Evolutionary conservation across 2,797 vertebrate genomes (phyloP).

Genomic region (Phalloptychus januarius): DNA sequence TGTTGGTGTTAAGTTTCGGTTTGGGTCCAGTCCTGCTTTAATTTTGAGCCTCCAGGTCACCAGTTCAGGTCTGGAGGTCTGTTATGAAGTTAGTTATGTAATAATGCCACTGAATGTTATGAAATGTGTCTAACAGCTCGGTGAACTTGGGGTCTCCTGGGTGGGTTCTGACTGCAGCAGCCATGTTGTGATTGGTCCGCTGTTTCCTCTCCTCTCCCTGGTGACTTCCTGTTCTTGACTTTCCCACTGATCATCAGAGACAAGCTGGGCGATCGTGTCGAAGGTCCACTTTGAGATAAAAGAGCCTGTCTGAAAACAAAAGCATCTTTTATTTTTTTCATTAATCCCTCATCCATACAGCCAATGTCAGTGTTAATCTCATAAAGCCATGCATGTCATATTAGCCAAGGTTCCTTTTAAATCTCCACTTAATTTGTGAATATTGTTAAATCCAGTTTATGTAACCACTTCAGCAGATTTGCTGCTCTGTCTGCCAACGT

Average conservation of each 20-base stretch:
- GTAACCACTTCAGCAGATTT: slow-evolving; percentile 22
- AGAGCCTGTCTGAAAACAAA: background rate
- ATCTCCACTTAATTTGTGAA: slow-evolving; percentile 4
- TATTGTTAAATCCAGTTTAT: slow-evolving; percentile 28
- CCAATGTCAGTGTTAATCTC: background rate
- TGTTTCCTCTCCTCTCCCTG: slow-evolving; percentile 39
- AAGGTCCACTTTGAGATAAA: background rate
- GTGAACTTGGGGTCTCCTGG: slow-evolving; percentile 1
- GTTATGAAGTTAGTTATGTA: slow-evolving; percentile 18
- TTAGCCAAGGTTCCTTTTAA: slow-evolving; percentile 3
- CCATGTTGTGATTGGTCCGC: slow-evolving; percentile 27
- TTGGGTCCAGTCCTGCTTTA: background rate
- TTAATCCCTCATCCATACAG: background rate
- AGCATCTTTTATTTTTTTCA: background rate
- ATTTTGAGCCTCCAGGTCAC: background rate
- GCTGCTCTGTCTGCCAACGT: slow-evolving; percentile 5
- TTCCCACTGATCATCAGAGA: slow-evolving; percentile 59
- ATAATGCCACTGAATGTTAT: slow-evolving; percentile 4
- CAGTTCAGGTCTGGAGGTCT: slow-evolving; percentile 13
- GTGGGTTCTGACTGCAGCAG: slow-evolving; percentile 21
- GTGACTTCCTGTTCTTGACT: slow-evolving; percentile 41
- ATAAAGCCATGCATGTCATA: slow-evolving; percentile 2
- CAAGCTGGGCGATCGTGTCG: background rate
- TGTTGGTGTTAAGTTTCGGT: too few species aligned
- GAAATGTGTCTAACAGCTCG: slow-evolving; percentile 10